Percentiles rank a stretch among this genome's conserved stretches.
Evolutionary conservation across 2,797 vertebrate genomes (phyloP).

Genomic region (Epinephelus malabaricus): DNA sequence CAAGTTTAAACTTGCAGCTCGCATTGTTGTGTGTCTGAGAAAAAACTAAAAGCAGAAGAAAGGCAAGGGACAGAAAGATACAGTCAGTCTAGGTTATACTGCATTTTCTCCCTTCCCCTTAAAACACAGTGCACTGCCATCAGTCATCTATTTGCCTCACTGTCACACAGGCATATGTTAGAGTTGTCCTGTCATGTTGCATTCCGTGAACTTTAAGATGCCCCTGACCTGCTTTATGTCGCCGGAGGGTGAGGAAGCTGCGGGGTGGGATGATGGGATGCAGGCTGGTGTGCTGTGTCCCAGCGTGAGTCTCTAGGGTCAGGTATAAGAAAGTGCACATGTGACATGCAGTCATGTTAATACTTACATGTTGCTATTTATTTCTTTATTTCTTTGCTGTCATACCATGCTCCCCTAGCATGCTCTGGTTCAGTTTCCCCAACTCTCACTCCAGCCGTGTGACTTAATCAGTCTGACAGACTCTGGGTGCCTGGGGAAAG

Average conservation of each 20-base stretch:
- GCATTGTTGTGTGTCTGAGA: constrained; percentile 16
- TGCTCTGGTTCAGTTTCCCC: constrained; percentile 83
- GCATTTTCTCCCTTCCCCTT: constrained; percentile 45
- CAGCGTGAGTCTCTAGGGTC: constrained; percentile 73
- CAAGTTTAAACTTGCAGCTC: constrained; percentile 2
- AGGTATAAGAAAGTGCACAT: constrained; percentile 76
- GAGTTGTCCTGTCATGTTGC: constrained; percentile 82
- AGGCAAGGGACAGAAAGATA: constrained; percentile 26
- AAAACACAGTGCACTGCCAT: constrained; percentile 74
- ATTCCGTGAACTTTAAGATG: constrained; percentile 84
- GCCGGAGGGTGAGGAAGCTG: constrained; percentile 67
- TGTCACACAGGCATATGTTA: constrained; percentile 84
- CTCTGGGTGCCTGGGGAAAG: constrained; percentile 90
- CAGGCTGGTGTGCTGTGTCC: constrained; percentile 60
- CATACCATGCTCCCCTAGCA: constrained; percentile 66
- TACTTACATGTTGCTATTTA: constrained; percentile 76
- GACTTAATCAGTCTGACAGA: constrained; percentile 95
- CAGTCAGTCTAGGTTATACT: constrained; percentile 43
- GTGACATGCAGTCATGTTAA: constrained; percentile 73
- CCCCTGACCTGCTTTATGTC: constrained; percentile 81
- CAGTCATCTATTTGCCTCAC: constrained; percentile 79
- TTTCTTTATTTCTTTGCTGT: constrained; percentile 75
- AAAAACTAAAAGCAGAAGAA: constrained; percentile 21
- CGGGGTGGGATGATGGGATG: constrained; percentile 64
- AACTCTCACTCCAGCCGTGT: constrained; percentile 84